These are phyloP conservation scores for Otolemur garnettii DNA, from an alignment of 2,113 vertebrate species.

Conservation along the genomic window DNA sequence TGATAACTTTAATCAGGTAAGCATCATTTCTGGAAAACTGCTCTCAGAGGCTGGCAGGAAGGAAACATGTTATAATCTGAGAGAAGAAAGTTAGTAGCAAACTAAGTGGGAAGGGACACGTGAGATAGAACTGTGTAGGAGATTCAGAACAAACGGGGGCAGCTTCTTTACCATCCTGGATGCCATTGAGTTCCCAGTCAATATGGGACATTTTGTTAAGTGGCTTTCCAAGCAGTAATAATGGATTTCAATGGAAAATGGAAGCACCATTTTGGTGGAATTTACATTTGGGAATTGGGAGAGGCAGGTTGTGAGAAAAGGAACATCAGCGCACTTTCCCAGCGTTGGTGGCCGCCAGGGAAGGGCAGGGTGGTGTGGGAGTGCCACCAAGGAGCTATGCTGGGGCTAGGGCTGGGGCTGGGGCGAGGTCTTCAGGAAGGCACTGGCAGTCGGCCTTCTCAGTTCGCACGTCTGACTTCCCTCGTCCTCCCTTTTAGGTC, in stretches of 20 bases:
- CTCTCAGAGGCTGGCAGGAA: slow-evolving; percentile 16
- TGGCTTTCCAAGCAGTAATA: neutral
- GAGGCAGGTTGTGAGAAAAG: neutral
- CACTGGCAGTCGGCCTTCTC: neutral
- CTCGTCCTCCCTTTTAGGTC: slow-evolving; percentile 85
- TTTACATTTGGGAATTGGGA: neutral
- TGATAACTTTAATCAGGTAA: neutral
- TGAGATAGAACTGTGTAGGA: neutral
- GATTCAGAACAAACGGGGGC: neutral
- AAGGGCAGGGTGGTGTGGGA: fast-evolving
- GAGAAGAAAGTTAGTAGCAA: neutral
- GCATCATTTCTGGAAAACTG: neutral
- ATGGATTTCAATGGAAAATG: neutral
- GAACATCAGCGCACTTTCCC: neutral
- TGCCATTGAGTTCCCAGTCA: neutral
- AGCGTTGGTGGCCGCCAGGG: fast-evolving
- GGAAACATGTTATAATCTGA: neutral
- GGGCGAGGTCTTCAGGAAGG: neutral
- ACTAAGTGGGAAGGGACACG: neutral
- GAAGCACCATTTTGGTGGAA: neutral
- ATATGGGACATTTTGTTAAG: neutral
- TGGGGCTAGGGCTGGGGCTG: fast-evolving
- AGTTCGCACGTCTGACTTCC: neutral
- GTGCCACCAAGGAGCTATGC: fast-evolving
- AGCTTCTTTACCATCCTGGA: neutral